These are phyloP conservation scores for Diarsia rubi DNA, from an alignment of 2,888 invertebrate species.

Conservation along the genomic window DNA sequence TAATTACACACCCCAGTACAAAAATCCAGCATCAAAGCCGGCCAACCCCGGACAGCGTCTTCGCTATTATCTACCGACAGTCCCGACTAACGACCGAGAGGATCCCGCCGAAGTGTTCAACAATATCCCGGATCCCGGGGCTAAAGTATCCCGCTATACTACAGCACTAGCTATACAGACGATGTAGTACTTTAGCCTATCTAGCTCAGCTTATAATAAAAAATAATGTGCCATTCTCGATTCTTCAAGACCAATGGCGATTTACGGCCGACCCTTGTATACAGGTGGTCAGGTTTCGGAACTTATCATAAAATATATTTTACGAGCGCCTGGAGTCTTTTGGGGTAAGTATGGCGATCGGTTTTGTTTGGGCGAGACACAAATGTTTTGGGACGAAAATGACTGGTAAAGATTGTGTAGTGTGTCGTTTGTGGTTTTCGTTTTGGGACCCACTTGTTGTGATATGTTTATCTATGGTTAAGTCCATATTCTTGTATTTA, in stretches of 20 bases:
- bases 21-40: conserved; percentile 47
- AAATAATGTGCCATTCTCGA: conserved; percentile 62
- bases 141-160: conserved; percentile 42
- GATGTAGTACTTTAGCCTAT: conserved; percentile 42
- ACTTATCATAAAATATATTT: conserved; percentile 65
- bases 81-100: conserved; percentile 64
- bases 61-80: conserved; percentile 68
- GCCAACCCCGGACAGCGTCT: conserved; percentile 58
- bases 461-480: background rate
- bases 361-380: conserved; percentile 40
- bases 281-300: conserved; percentile 60
- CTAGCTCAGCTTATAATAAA: conserved; percentile 62
- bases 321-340: conserved; percentile 54
- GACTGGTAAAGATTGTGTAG: conserved; percentile 38
- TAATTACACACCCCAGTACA: conserved; percentile 54
- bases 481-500: background rate
- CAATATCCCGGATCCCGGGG: conserved; percentile 59
- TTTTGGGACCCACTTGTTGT: conserved; percentile 1
- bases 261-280: conserved; percentile 50
- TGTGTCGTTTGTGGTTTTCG: background rate
- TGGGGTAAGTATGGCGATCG: conserved; percentile 49
- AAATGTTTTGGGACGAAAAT: conserved; percentile 56
- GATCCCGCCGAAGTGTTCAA: conserved; percentile 66
- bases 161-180: conserved; percentile 39
- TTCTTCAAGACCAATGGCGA: conserved; percentile 58